Evolutionary conservation across 2,888 invertebrate species (phyloP).

Genomic region (Escarpia spicata): DNA sequence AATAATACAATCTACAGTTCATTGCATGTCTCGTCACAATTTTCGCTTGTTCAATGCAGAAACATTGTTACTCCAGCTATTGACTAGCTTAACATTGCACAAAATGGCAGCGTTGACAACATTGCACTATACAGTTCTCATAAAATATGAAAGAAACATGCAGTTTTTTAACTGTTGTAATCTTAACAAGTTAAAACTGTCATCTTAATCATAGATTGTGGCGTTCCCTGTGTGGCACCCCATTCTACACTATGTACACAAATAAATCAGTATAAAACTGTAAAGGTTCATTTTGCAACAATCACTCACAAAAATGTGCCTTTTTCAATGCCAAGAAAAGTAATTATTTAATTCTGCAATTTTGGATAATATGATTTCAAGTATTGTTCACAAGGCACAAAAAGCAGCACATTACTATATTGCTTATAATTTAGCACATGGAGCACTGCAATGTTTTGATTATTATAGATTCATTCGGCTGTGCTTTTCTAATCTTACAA

Average conservation of each 20-base stretch:
- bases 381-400: background rate
- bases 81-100: slow-evolving; percentile 6
- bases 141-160: background rate
- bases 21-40: too few relatives aligned
- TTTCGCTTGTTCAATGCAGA: background rate
- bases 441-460: background rate
- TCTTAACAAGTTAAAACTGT: too few relatives aligned
- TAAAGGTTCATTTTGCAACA: too few relatives aligned
- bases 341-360: too few relatives aligned
- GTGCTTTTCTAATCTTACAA: background rate
- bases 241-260: too few relatives aligned
- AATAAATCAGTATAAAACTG: too few relatives aligned
- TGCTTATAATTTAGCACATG: background rate
- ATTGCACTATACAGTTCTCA: background rate
- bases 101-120: background rate
- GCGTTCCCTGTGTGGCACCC: too few relatives aligned
- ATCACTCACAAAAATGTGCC: too few relatives aligned
- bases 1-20: background rate
- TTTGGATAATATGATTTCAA: background rate
- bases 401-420: background rate
- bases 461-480: background rate
- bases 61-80: background rate
- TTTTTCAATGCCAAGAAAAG: too few relatives aligned
- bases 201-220: too few relatives aligned
- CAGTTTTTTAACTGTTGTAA: too few relatives aligned